These are phyloP conservation scores for Xestobium rufovillosum DNA, from an alignment of 2,888 invertebrate species.

Conservation along the genomic window DNA sequence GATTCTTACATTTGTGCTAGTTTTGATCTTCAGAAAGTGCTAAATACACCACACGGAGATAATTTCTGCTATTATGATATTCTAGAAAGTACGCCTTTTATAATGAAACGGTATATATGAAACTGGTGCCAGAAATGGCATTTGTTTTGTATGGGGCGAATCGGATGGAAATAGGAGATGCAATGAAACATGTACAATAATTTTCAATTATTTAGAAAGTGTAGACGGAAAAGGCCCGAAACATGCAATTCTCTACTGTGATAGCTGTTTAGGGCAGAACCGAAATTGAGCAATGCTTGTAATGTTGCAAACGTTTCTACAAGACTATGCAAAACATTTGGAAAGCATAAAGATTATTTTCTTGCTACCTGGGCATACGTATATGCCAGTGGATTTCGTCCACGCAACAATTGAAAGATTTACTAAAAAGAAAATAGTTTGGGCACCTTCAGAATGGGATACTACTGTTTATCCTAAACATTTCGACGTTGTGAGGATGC, in stretches of 20 bases:
- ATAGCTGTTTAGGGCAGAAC: conserved; percentile 19
- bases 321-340: conserved; percentile 6
- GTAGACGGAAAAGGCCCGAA: conserved; percentile 20
- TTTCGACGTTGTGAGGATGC: conserved; percentile 11
- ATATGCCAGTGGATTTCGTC: conserved; percentile 14
- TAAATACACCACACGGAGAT: conserved; percentile 25
- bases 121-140: conserved; percentile 19
- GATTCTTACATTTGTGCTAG: too few species aligned
- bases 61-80: conserved; percentile 26
- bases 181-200: conserved; percentile 26
- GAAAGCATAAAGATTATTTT: conserved; percentile 10
- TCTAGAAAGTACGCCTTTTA: conserved; percentile 24
- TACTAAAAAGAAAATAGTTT: conserved; percentile 15
- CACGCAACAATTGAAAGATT: conserved; percentile 19
- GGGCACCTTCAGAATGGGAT: conserved; percentile 21
- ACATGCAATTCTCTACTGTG: conserved; percentile 15
- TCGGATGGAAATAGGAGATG: conserved; percentile 29
- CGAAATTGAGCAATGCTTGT: conserved; percentile 10
- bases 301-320: conserved; percentile 9
- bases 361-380: conserved; percentile 12
- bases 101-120: conserved; percentile 25
- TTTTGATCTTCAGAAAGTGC: conserved; percentile 25
- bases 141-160: conserved; percentile 28
- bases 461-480: conserved; percentile 13
- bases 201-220: conserved; percentile 22